These are phyloP conservation scores for Calyptomena viridis DNA, from an alignment of 2,113 vertebrate species.

Conservation along the genomic window DNA sequence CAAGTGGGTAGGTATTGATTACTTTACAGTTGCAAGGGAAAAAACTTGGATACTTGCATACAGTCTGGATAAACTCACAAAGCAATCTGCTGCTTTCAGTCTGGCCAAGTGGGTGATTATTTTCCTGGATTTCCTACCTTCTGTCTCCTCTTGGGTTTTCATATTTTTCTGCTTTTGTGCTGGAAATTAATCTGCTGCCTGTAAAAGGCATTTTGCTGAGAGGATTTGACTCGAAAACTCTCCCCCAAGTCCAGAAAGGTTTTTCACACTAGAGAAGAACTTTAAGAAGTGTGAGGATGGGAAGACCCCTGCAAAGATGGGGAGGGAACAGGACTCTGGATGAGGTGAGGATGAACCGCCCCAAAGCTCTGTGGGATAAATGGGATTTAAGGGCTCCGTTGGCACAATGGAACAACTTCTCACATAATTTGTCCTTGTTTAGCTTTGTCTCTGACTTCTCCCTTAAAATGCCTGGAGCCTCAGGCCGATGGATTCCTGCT, in stretches of 20 bases:
- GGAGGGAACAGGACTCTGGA: not conserved
- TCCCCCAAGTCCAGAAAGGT: not conserved
- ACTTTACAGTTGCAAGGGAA: not conserved
- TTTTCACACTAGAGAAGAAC: not conserved
- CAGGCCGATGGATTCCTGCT: not conserved
- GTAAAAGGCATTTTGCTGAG: not conserved
- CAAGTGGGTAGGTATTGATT: conserved; percentile 14
- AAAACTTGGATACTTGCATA: not conserved
- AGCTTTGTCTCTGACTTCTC: not conserved
- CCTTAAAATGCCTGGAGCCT: not conserved
- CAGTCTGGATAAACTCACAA: not conserved
- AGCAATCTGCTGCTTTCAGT: not conserved
- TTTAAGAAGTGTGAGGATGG: not conserved
- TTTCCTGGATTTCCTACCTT: not conserved
- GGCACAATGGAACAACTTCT: not conserved
- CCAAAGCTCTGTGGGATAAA: rapidly evolving
- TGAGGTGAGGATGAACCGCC: not conserved
- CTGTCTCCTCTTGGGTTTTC: not conserved
- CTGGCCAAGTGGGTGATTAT: not conserved
- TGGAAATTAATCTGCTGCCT: not conserved
- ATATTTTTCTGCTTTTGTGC: not conserved
- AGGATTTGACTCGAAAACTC: not conserved
- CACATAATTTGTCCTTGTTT: not conserved
- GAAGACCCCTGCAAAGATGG: not conserved
- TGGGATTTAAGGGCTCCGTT: not conserved